These are phyloP conservation scores for Belonocnema kinseyi DNA, from an alignment of 1,140 invertebrate species.

Conservation along the genomic window DNA sequence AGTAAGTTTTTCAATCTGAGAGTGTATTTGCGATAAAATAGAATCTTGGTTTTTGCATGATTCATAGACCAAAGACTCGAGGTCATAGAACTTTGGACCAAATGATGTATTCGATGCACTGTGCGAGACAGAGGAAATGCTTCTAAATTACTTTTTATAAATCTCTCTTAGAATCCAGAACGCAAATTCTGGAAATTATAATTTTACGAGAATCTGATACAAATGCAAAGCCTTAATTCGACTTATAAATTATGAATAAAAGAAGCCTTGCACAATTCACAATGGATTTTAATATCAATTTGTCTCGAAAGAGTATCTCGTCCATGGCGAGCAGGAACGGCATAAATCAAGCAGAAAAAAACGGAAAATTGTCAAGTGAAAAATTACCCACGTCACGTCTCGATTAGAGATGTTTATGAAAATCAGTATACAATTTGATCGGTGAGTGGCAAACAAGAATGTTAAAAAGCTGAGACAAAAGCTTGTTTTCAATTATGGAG, in stretches of 20 bases:
- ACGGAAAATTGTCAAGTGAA: slow-evolving; percentile 13
- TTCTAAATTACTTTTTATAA: slow-evolving; percentile 7
- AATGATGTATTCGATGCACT: neutral
- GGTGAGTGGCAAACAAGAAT: slow-evolving; percentile 20
- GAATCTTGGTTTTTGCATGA: slow-evolving; percentile 10
- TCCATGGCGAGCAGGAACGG: slow-evolving; percentile 6
- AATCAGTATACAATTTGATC: neutral
- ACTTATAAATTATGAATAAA: neutral
- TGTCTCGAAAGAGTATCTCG: neutral
- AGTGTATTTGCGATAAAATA: too few relatives aligned
- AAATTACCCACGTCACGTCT: slow-evolving; percentile 19
- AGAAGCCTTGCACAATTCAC: neutral
- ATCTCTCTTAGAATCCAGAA: neutral
- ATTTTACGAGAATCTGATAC: neutral
- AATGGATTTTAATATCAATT: slow-evolving; percentile 14
- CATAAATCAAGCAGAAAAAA: slow-evolving; percentile 13
- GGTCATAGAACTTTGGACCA: slow-evolving; percentile 28
- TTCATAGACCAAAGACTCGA: slow-evolving; percentile 11
- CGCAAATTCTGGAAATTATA: neutral
- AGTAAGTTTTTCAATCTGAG: neutral
- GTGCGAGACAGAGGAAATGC: slow-evolving; percentile 15
- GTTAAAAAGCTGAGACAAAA: neutral
- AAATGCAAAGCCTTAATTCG: neutral
- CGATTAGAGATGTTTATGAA: slow-evolving; percentile 21
- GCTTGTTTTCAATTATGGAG: slow-evolving; percentile 7